These are phyloP conservation scores for Cebidichthys violaceus DNA, from an alignment of 2,113 vertebrate species.

Conservation along the genomic window DNA sequence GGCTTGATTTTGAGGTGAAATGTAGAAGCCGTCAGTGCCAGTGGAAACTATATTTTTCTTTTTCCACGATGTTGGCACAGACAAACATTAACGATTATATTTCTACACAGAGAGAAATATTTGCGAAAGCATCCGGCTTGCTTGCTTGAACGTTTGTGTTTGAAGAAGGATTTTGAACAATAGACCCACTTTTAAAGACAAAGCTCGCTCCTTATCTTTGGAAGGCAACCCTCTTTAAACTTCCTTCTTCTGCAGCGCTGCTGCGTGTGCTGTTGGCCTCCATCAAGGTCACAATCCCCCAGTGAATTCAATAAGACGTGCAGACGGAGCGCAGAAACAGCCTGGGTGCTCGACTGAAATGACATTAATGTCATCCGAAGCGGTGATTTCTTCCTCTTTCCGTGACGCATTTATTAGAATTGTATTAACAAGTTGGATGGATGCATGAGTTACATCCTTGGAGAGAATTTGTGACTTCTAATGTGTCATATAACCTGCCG, in stretches of 20 bases:
- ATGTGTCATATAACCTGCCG: neutral
- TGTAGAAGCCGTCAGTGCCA: neutral
- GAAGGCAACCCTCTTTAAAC: slow-evolving; percentile 73
- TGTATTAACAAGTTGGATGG: neutral
- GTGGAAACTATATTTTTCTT: neutral
- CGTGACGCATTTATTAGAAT: neutral
- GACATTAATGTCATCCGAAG: neutral
- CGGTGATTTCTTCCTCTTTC: neutral
- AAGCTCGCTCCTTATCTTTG: slow-evolving; percentile 80
- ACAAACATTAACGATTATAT: slow-evolving; percentile 41
- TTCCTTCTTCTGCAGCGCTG: slow-evolving; percentile 71
- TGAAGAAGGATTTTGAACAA: slow-evolving; percentile 72
- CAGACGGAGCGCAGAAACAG: neutral
- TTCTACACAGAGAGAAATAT: slow-evolving; percentile 42
- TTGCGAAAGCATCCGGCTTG: slow-evolving; percentile 61
- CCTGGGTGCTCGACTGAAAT: neutral
- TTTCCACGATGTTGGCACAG: slow-evolving; percentile 12
- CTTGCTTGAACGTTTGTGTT: slow-evolving; percentile 63
- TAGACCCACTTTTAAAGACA: slow-evolving; percentile 71
- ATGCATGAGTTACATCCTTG: neutral
- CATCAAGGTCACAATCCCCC: slow-evolving; percentile 54
- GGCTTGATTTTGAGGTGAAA: slow-evolving; percentile 2
- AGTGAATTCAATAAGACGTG: slow-evolving; percentile 10
- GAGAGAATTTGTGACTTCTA: neutral
- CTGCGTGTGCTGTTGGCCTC: slow-evolving; percentile 36